Conservation (phyloP, 1,140 invertebrate genomes). For the Pseudomyrmex dendroicus region DNA sequence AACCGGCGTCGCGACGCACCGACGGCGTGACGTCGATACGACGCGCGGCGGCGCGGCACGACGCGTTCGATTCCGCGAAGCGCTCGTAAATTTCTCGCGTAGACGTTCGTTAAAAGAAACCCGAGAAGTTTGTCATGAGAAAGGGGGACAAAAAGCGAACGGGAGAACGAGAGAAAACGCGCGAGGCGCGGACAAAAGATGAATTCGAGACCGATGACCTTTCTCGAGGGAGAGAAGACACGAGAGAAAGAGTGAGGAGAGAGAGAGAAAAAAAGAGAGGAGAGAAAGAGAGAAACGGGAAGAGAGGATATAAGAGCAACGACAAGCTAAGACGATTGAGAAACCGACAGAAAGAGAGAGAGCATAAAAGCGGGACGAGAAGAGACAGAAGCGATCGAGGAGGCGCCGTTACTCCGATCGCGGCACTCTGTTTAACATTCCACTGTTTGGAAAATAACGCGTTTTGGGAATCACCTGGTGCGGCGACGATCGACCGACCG, state of each 20-base stretch:
- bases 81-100: slow-evolving; percentile 53
- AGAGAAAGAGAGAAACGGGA: not conserved
- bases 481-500: slow-evolving; percentile 60
- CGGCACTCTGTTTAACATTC: slow-evolving; percentile 68
- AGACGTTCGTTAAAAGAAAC: slow-evolving; percentile 44
- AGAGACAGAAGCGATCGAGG: slow-evolving; percentile 54
- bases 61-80: slow-evolving; percentile 25
- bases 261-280: not conserved
- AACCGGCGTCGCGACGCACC: slow-evolving; percentile 33
- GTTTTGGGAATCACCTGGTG: slow-evolving; percentile 71
- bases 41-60: slow-evolving; percentile 18
- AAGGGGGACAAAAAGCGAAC: not conserved
- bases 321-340: slow-evolving; percentile 1
- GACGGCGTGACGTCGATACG: slow-evolving; percentile 29
- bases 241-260: slow-evolving; percentile 17
- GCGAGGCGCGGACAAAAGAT: slow-evolving; percentile 72
- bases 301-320: not conserved
- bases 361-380: slow-evolving; percentile 49
- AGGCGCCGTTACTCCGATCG: slow-evolving; percentile 71
- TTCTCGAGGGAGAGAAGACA: slow-evolving; percentile 54
- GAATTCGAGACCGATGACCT: slow-evolving; percentile 75
- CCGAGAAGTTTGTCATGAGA: slow-evolving; percentile 36
- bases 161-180: slow-evolving; percentile 34
- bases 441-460: slow-evolving; percentile 65
- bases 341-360: slow-evolving; percentile 3